Evolutionary conservation across 2,888 invertebrate genomes (phyloP), one percentile per base, ranked within the genome.

Genomic region (Baronia brevicornis): DNA sequence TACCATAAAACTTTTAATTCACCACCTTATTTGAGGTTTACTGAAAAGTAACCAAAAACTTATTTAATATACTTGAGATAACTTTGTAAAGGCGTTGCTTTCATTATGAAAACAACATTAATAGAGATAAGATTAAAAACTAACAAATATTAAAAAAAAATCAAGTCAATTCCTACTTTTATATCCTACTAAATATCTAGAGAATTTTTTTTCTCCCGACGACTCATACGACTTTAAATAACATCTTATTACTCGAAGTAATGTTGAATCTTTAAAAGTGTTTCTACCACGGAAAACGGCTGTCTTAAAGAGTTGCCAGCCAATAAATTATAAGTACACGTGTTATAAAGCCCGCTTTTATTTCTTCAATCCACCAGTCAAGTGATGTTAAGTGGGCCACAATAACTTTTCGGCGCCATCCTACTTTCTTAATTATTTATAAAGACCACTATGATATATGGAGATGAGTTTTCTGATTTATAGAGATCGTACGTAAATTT

Each of bases 381-480:
- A n/a, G n/a, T n/a, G n/a, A n/a, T 25, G 11, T 20, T 11, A 10
- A 10, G 23, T 13, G 9, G 14, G 9, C 24, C 11, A 2, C 15
- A 19, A 4, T 44, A 47, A 44, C 39, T 42, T 33, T 38, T 44
- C 38, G 55, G 48, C 55, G 62, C 57, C 61, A 60, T 58, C 60
- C 60, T 46, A 63, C 61, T 64, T 69, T 71, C 58, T 65, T 60
- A 60, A 64, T 62, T 65, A 38, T 40, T 36, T 59, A 54, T 50
- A 43, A 46, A 43, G 43, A 39, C 36, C 42, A 43, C 42, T 50
- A 47, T 57, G 46, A 48, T 48, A 49, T 54, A 46, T 45, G 33
- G 39, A 39, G 50, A 57, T 52, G 44, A 51, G 43, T 44, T 48
- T 52, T 51, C 44, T 55, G 56, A 33, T 39, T 38, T 36, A 39